phyloP scores from a whole-genome alignment of 2,113 vertebrate genomes.

The Gadus chalcogrammus region DNA sequence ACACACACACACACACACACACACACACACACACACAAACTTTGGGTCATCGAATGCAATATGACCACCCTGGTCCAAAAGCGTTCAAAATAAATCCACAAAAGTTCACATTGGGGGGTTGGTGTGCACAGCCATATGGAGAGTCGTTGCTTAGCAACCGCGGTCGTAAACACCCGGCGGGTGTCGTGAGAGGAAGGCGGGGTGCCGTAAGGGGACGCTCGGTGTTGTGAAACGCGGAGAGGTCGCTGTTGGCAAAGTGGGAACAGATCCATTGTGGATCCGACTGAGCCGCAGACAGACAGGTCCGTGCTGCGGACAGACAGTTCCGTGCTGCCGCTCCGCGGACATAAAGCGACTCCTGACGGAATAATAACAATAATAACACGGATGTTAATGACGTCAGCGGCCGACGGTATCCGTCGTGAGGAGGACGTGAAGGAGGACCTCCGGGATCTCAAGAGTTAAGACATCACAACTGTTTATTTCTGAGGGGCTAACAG shows the following conservation, averaged over 20 bases:
- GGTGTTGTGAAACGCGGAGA: slow-evolving; percentile 20
- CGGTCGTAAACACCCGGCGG: slow-evolving; percentile 58
- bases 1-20: background rate
- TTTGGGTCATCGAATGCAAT: no score
- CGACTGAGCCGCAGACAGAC: no score
- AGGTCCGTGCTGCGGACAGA: no score
- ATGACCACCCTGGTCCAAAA: background rate
- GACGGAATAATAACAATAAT: no score
- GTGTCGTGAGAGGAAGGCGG: slow-evolving; percentile 65
- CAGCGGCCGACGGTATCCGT: slow-evolving; percentile 6
- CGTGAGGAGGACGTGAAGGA: slow-evolving; percentile 42
- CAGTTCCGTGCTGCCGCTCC: no score
- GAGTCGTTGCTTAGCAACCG: slow-evolving; percentile 62
- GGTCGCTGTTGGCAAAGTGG: background rate
- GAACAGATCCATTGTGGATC: no score
- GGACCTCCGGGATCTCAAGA: slow-evolving; percentile 56
- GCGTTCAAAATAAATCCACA: slow-evolving; percentile 11
- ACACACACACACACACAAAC: background rate
- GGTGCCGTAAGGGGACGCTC: slow-evolving; percentile 66
- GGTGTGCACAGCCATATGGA: slow-evolving; percentile 39
- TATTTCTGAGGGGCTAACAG: slow-evolving; percentile 70
- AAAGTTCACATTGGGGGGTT: slow-evolving; percentile 45
- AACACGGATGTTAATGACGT: slow-evolving; percentile 25
- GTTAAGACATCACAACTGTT: slow-evolving; percentile 70
- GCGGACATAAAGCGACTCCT: no score